These are phyloP conservation scores for Drosophila kepulauana DNA, from an alignment of 1,140 invertebrate species.

Conservation along the genomic window DNA sequence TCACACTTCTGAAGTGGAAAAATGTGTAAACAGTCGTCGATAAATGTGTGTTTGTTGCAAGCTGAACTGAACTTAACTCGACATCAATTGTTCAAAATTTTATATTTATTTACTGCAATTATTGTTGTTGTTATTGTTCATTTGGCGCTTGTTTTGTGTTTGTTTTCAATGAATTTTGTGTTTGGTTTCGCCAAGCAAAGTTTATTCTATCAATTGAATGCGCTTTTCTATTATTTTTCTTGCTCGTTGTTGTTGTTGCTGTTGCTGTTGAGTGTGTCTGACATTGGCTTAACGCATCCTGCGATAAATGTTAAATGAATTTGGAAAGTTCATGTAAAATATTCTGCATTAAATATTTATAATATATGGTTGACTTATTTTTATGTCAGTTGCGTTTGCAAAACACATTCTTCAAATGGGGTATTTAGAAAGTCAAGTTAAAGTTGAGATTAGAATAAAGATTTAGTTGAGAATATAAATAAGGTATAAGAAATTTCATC, in stretches of 20 bases:
- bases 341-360: slow-evolving; percentile 44
- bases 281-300: neutral
- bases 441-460: neutral
- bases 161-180: slow-evolving; percentile 32
- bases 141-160: slow-evolving; percentile 25
- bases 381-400: neutral
- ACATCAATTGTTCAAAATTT: slow-evolving; percentile 14
- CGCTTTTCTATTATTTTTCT: slow-evolving; percentile 24
- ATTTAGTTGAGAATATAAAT: neutral
- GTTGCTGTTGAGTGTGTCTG: slow-evolving; percentile 5
- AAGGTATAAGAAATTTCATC: no score
- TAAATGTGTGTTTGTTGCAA: slow-evolving; percentile 10
- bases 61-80: neutral
- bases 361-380: slow-evolving; percentile 7
- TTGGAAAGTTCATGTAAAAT: slow-evolving; percentile 27
- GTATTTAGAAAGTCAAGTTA: neutral
- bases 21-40: slow-evolving; percentile 24
- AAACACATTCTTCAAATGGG: neutral
- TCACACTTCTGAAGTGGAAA: slow-evolving; percentile 21
- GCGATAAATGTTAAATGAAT: slow-evolving; percentile 18
- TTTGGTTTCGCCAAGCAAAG: slow-evolving; percentile 27
- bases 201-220: slow-evolving; percentile 39
- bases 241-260: neutral
- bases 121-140: slow-evolving; percentile 29
- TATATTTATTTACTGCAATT: slow-evolving; percentile 11